These are phyloP conservation scores for Drosophila percnosoma DNA, from an alignment of 2,888 invertebrate species.

Conservation along the genomic window DNA sequence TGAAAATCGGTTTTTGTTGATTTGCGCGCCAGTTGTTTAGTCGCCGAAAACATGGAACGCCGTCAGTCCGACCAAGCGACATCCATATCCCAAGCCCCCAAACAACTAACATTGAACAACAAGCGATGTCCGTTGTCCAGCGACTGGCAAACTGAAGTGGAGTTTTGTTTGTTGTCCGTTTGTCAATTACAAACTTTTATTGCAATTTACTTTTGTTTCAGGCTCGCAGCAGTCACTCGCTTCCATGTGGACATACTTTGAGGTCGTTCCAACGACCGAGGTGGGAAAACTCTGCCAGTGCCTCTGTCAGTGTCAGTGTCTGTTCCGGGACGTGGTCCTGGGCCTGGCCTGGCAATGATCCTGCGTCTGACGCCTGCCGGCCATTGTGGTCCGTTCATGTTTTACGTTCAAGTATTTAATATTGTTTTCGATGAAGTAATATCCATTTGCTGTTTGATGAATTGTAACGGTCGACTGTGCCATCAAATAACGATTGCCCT, in stretches of 20 bases:
- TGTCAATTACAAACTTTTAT: slow-evolving; percentile 82
- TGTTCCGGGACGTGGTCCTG: slow-evolving; percentile 12
- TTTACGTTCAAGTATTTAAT: slow-evolving; percentile 77
- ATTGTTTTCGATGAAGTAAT: slow-evolving; percentile 79
- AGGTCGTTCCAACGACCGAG: slow-evolving; percentile 57
- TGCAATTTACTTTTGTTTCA: slow-evolving; percentile 81
- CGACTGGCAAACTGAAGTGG: slow-evolving; percentile 61
- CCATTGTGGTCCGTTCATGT: slow-evolving; percentile 46
- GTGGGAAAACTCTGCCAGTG: background rate
- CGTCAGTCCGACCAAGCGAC: slow-evolving; percentile 44
- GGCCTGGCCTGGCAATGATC: slow-evolving; percentile 10
- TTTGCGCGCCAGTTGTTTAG: slow-evolving; percentile 79
- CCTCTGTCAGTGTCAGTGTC: slow-evolving; percentile 18
- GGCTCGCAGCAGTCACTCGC: slow-evolving; percentile 60
- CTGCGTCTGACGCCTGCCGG: slow-evolving; percentile 28
- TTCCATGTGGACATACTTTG: slow-evolving; percentile 58
- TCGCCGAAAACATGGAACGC: slow-evolving; percentile 52
- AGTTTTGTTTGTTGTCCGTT: slow-evolving; percentile 79
- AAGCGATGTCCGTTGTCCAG: slow-evolving; percentile 42
- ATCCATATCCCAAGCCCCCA: slow-evolving; percentile 24
- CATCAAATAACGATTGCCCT: slow-evolving; percentile 63
- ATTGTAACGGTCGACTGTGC: slow-evolving; percentile 66
- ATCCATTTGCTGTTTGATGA: slow-evolving; percentile 78
- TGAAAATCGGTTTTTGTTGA: slow-evolving; percentile 81
- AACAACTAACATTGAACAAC: background rate